These are phyloP conservation scores for Lycaon pictus DNA, from an alignment of 2,113 vertebrate species.

Conservation along the genomic window DNA sequence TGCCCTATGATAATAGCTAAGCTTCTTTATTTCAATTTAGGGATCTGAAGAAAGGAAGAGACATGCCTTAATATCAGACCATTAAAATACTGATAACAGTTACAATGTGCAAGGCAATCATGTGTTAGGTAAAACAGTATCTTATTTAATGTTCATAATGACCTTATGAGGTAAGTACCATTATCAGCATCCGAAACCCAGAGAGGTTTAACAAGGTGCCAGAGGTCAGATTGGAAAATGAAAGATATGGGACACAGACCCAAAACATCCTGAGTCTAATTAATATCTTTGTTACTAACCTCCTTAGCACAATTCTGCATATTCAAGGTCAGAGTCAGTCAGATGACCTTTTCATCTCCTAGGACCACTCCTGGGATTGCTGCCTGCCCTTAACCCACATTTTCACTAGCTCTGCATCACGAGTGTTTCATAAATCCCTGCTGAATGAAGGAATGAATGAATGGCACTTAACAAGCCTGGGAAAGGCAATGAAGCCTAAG, in stretches of 20 bases:
- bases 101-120: not conserved
- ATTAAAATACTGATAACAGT: not conserved
- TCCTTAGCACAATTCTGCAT: not conserved
- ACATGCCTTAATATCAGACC: not conserved
- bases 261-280: not conserved
- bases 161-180: not conserved
- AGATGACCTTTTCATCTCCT: not conserved
- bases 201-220: not conserved
- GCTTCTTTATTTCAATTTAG: constrained; percentile 40
- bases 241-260: not conserved
- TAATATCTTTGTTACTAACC: not conserved
- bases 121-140: not conserved
- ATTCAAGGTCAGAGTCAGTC: not conserved
- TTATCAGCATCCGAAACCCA: not conserved
- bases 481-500: constrained; percentile 16
- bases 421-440: not conserved
- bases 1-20: not conserved
- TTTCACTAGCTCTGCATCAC: not conserved
- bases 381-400: not conserved
- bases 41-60: not conserved
- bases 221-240: not conserved
- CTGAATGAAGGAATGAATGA: not conserved
- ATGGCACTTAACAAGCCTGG: not conserved
- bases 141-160: not conserved
- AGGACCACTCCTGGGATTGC: not conserved